A percentile compares a stretch with the other conserved stretches of the same genome.
These are phyloP conservation scores for Seira musarum DNA, from an alignment of 2,888 invertebrate species.

Conservation along the genomic window DNA sequence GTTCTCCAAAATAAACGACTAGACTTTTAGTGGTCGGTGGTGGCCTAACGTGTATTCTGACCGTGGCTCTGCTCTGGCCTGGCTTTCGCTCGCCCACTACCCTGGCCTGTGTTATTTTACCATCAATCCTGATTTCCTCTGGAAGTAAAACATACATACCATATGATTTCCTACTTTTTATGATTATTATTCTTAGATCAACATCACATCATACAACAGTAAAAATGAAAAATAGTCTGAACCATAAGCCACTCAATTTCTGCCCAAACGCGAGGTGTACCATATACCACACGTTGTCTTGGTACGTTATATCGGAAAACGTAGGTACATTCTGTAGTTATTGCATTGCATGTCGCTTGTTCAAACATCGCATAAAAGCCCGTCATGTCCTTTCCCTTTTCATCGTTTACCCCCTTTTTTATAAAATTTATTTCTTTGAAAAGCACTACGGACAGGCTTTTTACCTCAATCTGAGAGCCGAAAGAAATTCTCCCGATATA, in stretches of 20 bases:
- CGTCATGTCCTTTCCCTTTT: constrained; percentile 22
- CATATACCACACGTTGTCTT: too few relatives aligned
- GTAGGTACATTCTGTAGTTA: background rate
- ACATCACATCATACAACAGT: too few relatives aligned
- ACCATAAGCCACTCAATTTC: background rate
- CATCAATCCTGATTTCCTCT: background rate
- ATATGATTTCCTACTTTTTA: background rate
- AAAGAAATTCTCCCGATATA: too few relatives aligned
- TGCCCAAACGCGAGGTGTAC: too few relatives aligned
- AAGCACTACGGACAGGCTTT: constrained; percentile 30
- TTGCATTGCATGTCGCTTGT: background rate
- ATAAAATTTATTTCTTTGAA: constrained; percentile 46
- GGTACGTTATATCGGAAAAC: background rate
- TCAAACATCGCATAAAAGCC: constrained; percentile 20
- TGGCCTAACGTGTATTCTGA: too few relatives aligned
- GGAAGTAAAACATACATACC: background rate
- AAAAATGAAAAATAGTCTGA: background rate
- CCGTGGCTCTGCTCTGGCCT: too few relatives aligned
- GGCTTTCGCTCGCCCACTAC: too few relatives aligned
- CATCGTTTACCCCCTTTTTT: constrained; percentile 8
- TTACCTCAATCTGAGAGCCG: background rate
- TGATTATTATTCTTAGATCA: background rate
- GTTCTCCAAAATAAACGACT: too few relatives aligned
- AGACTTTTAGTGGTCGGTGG: background rate
- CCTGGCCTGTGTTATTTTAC: background rate